Percentiles rank a stretch among this genome's conserved stretches.
phyloP scores from a whole-genome alignment of 2,797 vertebrate species.

The Crypturellus tataupa region DNA sequence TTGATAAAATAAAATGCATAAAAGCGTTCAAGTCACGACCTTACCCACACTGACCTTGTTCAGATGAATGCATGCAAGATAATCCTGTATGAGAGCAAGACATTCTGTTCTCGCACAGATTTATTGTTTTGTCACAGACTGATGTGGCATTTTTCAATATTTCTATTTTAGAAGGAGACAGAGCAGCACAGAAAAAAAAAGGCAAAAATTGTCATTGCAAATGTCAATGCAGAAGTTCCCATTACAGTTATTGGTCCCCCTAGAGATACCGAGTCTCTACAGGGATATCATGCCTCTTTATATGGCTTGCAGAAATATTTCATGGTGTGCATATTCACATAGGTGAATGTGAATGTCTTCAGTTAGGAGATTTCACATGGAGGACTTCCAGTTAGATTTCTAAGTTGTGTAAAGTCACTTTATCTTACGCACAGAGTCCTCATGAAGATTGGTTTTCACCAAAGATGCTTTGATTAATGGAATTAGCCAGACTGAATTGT shows the following conservation, averaged over 20 bases:
- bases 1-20: background rate
- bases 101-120: accelerated
- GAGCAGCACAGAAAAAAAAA: background rate
- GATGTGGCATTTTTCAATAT: background rate
- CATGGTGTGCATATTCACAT: background rate
- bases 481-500: background rate
- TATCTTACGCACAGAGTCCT: background rate
- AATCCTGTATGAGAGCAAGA: background rate
- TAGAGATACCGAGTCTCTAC: background rate
- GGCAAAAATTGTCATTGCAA: background rate
- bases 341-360: background rate
- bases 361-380: background rate
- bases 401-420: background rate
- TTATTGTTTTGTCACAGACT: background rate
- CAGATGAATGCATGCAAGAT: background rate
- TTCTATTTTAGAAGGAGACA: background rate
- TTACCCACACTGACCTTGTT: background rate
- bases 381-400: background rate
- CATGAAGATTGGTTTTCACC: background rate
- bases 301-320: background rate
- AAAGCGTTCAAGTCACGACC: background rate
- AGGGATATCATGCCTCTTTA: background rate
- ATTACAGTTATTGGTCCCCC: background rate
- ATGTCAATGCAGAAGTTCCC: background rate
- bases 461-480: accelerated